Evolutionary conservation across 2,113 vertebrate genomes (phyloP).

Genomic region (Leiothrix lutea): DNA sequence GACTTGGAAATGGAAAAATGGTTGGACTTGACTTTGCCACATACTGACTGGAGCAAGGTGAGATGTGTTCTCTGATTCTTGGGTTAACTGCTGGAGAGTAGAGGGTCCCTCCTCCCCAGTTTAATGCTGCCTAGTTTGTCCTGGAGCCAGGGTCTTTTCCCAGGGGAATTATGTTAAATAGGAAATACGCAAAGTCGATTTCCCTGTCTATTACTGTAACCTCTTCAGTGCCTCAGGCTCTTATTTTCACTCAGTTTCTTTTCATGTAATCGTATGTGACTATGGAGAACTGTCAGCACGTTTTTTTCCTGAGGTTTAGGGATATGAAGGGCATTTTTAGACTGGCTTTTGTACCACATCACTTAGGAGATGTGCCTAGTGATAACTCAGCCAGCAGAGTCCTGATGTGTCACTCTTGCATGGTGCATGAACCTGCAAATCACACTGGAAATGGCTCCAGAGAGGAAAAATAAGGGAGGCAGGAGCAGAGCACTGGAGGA

Average conservation of each 20-base stretch:
- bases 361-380: not conserved
- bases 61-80: not conserved
- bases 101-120: not conserved
- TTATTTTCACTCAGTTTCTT: not conserved
- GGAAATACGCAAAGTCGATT: not conserved
- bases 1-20: not conserved
- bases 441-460: not conserved
- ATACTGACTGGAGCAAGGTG: not conserved
- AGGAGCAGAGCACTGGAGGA: not conserved
- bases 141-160: not conserved
- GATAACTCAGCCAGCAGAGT: not conserved
- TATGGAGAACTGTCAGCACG: not conserved
- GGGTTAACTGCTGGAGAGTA: not conserved
- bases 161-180: not conserved
- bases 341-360: not conserved
- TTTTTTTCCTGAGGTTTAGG: not conserved
- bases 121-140: not conserved
- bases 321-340: not conserved
- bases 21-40: not conserved
- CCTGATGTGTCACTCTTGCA: not conserved
- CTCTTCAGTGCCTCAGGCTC: not conserved
- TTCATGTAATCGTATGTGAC: not conserved
- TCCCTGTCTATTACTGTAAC: not conserved
- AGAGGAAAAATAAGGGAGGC: not conserved
- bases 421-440: not conserved